These are phyloP conservation scores for Cetonia aurata DNA, from an alignment of 2,888 invertebrate species.

Conservation along the genomic window DNA sequence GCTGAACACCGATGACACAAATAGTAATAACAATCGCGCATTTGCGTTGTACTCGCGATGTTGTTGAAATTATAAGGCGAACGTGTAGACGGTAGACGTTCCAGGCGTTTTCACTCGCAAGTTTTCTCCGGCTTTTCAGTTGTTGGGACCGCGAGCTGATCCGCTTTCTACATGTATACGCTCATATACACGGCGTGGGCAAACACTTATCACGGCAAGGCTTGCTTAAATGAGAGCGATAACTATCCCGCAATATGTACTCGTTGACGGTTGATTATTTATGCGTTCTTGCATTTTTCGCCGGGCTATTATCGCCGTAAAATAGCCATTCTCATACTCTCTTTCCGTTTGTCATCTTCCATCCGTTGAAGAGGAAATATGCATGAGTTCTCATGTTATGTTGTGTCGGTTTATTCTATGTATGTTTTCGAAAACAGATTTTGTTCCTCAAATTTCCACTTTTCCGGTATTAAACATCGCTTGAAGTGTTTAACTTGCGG, in stretches of 20 bases:
- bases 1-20: conserved; percentile 31
- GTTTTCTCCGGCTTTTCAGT: conserved; percentile 39
- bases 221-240: conserved; percentile 14
- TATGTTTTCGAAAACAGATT: background rate
- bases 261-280: conserved; percentile 10
- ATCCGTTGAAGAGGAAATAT: background rate
- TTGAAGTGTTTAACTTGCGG: too few relatives aligned
- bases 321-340: background rate
- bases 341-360: background rate
- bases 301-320: too few relatives aligned
- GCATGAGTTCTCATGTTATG: background rate
- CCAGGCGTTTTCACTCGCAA: conserved; percentile 32
- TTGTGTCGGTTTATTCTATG: background rate
- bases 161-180: conserved; percentile 18
- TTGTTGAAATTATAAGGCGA: background rate
- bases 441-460: background rate
- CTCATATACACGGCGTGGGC: background rate
- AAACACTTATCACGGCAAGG: conserved; percentile 20
- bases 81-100: conserved; percentile 6
- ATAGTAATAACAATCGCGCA: conserved; percentile 1
- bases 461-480: too few relatives aligned
- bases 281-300: background rate
- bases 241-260: background rate
- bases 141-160: conserved; percentile 4
- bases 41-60: background rate